Evolutionary conservation across 2,888 invertebrate genomes (phyloP), one percentile per base, ranked within the genome.

Genomic region (Strigamia crassipes): DNA sequence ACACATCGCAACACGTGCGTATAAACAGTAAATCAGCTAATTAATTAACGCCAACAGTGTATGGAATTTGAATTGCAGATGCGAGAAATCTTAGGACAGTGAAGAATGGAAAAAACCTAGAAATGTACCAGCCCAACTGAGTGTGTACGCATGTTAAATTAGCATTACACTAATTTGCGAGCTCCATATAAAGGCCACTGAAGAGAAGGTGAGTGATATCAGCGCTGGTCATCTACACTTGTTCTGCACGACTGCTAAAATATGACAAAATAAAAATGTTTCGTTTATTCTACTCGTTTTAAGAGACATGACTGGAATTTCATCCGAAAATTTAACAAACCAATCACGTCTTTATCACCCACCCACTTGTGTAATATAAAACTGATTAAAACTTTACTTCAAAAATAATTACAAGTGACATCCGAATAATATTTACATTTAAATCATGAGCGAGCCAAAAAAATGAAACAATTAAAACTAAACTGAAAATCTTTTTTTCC

Each of bases 61-160:
- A n/a, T 31, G 73, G 73, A 73, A 73, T 73, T 13, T 13, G 73
- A 73, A 73, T 73, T 73, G 73, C 4, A 73, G 73, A 27, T 73
- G 73, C 8, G 73, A 73, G 10, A 15, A 73, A 31, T 31, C 27
- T 12, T 13, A 12, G 12, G 31, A 31, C 9, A 73, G 13, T 73
- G 13, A 73, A 66, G 23, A 66, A 66, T 66, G 23, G 23, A 66
- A 66, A 66, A 66, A 66, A 21, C 9, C 31, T 15, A 51, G 18
- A 73, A 73, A 31, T 9, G n/a, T 18, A 73, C 27, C 27, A 27
- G 73, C 27, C 73, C 73, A 73, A n/a, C 73, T 73, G 73, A 73
- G 73, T 73, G 73, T 73, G 13, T 73, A 73, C 73, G 73, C 73
- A 73, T 73, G 73, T 73, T 73, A 73, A 73, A 73, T 73, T 73